Evolutionary conservation across 2,797 vertebrate species (phyloP), one percentile per base, ranked within the genome.

Genomic region (Catostomus latipinnis): DNA sequence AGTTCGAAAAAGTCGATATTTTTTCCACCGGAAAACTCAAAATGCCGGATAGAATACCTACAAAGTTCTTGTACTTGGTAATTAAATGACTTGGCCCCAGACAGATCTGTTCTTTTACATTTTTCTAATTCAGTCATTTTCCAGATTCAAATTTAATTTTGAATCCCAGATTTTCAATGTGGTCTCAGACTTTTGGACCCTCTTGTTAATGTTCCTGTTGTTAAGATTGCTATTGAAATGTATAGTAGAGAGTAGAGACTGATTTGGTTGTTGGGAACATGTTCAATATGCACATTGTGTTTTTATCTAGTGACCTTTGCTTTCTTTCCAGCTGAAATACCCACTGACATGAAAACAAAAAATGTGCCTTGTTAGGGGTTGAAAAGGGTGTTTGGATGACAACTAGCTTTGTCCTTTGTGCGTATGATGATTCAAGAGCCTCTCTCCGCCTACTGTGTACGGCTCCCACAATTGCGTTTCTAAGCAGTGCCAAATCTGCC

Each of bases 401-500:
- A 61, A 50, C n/a, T 22, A 1, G 0, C 56, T 53, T 53, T 46
- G 10, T 71, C 13, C 48, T 34, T 48, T 53, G 12, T 4, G 3
- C 1, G 2, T 9, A 53, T 34, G 13, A 14, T 14, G 61, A 65
- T 66, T 9, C 61, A 6, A 46, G 34, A 43, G 12, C 12, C 18
- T 61, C 48, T 78, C 34, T 34, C 34, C 34, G 16, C 65, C 56
- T 34, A 62, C 72, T 34, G 34, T 53, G 67, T 83, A 69, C 1
- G 16, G 66, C 49, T 62, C 67, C 77, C 13, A 61, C 53, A 18
- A 18, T 61, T 18, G 53, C 7, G 1, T 72, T 66, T 72, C 62
- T 75, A 54, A 70, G 57, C 43, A 65, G 74, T 48, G 62, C 60
- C 50, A 63, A 78, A 66, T 66, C 57, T 75, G 34, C 62, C 57